Conservation (phyloP, 1,140 invertebrate species). For the Leptopilina clavipes region DNA sequence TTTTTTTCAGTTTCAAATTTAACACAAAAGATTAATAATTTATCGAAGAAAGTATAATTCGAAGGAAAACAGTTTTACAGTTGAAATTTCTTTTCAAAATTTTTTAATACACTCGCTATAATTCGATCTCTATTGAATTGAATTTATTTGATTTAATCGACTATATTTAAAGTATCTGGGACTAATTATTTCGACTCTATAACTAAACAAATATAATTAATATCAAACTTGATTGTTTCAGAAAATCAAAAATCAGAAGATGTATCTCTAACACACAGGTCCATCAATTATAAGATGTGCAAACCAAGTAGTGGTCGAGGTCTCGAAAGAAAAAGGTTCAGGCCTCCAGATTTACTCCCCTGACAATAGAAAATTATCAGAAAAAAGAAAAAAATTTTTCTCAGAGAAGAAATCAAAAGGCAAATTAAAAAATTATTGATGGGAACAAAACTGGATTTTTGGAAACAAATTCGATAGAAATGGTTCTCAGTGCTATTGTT, state of each 20-base stretch:
- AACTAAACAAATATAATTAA: not conserved
- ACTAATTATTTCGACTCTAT: too few relatives aligned
- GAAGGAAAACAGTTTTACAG: too few relatives aligned
- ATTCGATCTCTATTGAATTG: too few relatives aligned
- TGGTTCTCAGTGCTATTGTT: conserved; percentile 83
- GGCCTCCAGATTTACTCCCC: conserved; percentile 59
- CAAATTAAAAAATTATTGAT: conserved; percentile 36
- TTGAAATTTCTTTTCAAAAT: too few relatives aligned
- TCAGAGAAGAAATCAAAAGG: conserved; percentile 29
- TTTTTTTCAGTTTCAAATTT: not conserved
- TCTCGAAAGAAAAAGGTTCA: conserved; percentile 55
- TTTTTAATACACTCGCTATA: too few relatives aligned
- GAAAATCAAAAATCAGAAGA: conserved; percentile 10
- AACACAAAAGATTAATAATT: not conserved
- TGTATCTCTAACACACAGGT: not conserved
- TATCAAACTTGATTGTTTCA: not conserved
- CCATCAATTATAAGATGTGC: conserved; percentile 52
- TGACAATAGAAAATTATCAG: conserved; percentile 38
- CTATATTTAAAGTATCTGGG: too few relatives aligned
- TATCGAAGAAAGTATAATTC: not conserved
- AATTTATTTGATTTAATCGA: too few relatives aligned
- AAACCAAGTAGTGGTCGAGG: conserved; percentile 52
- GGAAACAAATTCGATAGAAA: conserved; percentile 63
- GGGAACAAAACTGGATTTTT: conserved; percentile 46
- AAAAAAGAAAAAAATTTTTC: conserved; percentile 17